Conservation (phyloP, 2,113 vertebrate genomes). For the Trogon surrucura region DNA sequence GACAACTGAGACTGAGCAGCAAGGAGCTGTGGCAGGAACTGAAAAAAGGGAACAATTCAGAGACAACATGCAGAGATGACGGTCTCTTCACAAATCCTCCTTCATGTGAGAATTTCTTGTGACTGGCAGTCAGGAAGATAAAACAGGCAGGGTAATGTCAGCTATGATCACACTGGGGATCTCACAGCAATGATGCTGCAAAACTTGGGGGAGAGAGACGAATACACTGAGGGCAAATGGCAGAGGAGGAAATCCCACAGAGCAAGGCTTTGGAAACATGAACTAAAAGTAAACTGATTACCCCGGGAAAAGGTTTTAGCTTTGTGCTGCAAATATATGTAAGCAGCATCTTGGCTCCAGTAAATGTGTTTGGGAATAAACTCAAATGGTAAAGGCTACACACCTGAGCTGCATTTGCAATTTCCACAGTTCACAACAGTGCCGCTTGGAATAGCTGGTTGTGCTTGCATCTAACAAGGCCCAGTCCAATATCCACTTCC, state of each 20-base stretch:
- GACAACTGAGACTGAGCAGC: slow-evolving; percentile 34
- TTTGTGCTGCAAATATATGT: background rate
- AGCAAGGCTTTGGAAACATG: background rate
- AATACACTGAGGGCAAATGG: background rate
- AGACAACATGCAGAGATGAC: background rate
- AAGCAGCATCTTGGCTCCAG: background rate
- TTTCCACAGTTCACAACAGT: background rate
- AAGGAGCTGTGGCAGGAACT: slow-evolving; percentile 19
- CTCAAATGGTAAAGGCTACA: background rate
- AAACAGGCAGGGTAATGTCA: background rate
- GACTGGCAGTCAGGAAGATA: background rate
- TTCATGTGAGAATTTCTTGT: slow-evolving; percentile 52
- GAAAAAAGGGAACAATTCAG: slow-evolving; percentile 9
- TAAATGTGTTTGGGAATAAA: background rate
- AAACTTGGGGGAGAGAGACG: background rate
- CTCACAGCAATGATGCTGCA: background rate
- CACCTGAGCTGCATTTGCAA: background rate
- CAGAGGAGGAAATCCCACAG: background rate
- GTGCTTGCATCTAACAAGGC: background rate
- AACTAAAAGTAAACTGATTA: background rate
- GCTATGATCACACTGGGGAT: background rate
- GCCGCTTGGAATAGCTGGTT: background rate
- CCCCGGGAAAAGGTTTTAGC: background rate
- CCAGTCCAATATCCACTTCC: background rate
- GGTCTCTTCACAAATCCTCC: slow-evolving; percentile 50